Conservation (phyloP, 2,797 vertebrate species). For the Acipenser transmontanus region DNA sequence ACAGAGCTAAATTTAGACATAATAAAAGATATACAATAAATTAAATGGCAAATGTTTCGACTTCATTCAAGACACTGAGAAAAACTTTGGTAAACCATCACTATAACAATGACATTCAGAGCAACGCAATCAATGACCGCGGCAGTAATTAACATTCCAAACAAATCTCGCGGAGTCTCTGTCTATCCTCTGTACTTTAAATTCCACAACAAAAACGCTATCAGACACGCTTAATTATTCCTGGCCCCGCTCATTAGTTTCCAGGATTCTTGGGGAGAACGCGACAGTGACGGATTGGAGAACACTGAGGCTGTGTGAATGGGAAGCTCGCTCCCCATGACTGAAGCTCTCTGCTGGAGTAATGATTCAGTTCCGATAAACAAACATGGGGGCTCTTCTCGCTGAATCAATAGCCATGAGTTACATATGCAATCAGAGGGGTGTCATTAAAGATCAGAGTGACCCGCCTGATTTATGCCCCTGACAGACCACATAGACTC, state of each 20-base stretch:
- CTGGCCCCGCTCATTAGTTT: slow-evolving; percentile 39
- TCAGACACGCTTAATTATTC: slow-evolving; percentile 42
- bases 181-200: slow-evolving; percentile 24
- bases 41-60: no score
- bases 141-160: slow-evolving; percentile 36
- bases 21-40: no score
- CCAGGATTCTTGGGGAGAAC: slow-evolving; percentile 35
- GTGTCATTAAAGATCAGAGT: no score
- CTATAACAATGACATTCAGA: slow-evolving; percentile 23
- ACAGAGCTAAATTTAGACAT: no score
- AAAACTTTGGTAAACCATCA: slow-evolving; percentile 11
- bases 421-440: no score
- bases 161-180: slow-evolving; percentile 24
- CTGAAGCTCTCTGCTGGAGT: slow-evolving; percentile 28
- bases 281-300: slow-evolving; percentile 48
- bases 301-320: slow-evolving; percentile 28
- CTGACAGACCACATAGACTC: no score
- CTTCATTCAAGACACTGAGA: no score
- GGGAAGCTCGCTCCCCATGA: slow-evolving; percentile 21
- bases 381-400: slow-evolving; percentile 20
- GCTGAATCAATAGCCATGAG: no score
- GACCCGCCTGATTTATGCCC: no score
- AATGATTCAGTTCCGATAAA: slow-evolving; percentile 27
- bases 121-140: slow-evolving; percentile 22
- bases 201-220: slow-evolving; percentile 28